Conservation (phyloP, 2,888 invertebrate genomes). For the Sialis lutaria region DNA sequence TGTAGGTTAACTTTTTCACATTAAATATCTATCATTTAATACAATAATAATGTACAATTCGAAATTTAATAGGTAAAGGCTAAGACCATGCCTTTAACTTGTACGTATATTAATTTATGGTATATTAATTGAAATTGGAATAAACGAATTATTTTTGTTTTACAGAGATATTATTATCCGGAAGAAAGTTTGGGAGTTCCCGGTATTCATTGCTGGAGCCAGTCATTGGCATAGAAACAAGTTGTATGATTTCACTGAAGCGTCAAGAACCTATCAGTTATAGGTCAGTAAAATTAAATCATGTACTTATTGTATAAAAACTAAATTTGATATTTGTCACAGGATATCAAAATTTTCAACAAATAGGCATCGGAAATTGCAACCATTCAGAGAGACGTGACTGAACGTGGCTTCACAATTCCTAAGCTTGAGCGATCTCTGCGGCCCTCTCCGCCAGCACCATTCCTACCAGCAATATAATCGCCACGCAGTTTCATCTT, state of each 20-base stretch:
- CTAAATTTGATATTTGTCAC: conserved; percentile 17
- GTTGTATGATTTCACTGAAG: conserved; percentile 84
- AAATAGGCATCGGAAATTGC: conserved; percentile 93
- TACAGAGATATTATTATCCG: conserved; percentile 88
- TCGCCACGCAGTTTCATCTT: conserved; percentile 10
- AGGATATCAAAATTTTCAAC: conserved; percentile 92
- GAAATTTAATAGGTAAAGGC: no score
- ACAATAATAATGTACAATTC: background rate
- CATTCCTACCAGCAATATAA: conserved; percentile 12
- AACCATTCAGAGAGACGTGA: conserved; percentile 96
- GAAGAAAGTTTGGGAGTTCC: conserved; percentile 58
- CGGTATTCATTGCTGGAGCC: conserved; percentile 40
- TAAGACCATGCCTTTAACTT: no score
- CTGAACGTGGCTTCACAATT: conserved; percentile 28
- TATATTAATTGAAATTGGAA: no score
- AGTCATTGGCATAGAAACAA: conserved; percentile 48
- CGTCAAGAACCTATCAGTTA: conserved; percentile 58
- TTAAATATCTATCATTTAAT: conserved; percentile 1
- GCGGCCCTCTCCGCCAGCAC: conserved; percentile 19
- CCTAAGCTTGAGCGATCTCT: conserved; percentile 16
- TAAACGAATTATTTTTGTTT: conserved; percentile 17
- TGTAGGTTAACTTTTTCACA: background rate
- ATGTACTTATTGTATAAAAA: background rate
- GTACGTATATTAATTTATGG: no score
- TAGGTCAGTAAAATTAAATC: conserved; percentile 39